Conservation (phyloP, 2,888 invertebrate genomes). For the Pocota personata region DNA sequence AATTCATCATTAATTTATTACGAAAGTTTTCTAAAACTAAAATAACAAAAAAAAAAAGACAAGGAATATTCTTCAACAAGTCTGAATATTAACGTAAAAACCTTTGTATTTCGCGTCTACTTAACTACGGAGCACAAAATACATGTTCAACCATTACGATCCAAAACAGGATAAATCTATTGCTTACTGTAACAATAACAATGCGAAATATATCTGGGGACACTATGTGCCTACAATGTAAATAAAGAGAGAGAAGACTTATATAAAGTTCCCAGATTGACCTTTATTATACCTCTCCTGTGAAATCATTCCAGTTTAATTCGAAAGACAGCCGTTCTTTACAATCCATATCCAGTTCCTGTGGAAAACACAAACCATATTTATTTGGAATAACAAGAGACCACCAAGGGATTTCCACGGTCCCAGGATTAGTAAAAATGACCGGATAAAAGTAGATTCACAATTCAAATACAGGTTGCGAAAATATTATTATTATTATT, state of each 20-base stretch:
- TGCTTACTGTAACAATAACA: slow-evolving; percentile 43
- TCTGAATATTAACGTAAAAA: slow-evolving; percentile 16
- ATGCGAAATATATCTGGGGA: slow-evolving; percentile 36
- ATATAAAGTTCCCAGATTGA: slow-evolving; percentile 20
- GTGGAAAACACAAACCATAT: slow-evolving; percentile 22
- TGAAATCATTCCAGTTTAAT: slow-evolving; percentile 31
- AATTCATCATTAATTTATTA: slow-evolving; percentile 2
- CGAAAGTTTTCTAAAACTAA: slow-evolving; percentile 16
- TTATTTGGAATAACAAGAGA: slow-evolving; percentile 11
- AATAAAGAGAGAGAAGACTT: slow-evolving; percentile 31
- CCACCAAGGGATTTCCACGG: slow-evolving; percentile 11
- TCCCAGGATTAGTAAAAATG: slow-evolving; percentile 14
- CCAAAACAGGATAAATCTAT: slow-evolving; percentile 37
- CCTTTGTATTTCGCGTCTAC: slow-evolving; percentile 33
- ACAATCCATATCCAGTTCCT: slow-evolving; percentile 41
- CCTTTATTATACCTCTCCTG: slow-evolving; percentile 21
- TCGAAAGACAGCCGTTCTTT: slow-evolving; percentile 14
- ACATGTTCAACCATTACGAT: slow-evolving; percentile 41
- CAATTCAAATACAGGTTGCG: too few relatives aligned
- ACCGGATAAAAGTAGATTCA: too few relatives aligned
- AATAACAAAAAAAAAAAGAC: slow-evolving; percentile 10
- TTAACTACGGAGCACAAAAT: slow-evolving; percentile 37
- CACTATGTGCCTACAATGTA: slow-evolving; percentile 33
- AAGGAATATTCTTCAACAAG: slow-evolving; percentile 27
- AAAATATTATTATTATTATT: too few relatives aligned